Percentiles rank a stretch among this genome's conserved stretches.
Conservation (phyloP, 2,888 invertebrate species). For the Archaeoteleia sp. region DNA sequence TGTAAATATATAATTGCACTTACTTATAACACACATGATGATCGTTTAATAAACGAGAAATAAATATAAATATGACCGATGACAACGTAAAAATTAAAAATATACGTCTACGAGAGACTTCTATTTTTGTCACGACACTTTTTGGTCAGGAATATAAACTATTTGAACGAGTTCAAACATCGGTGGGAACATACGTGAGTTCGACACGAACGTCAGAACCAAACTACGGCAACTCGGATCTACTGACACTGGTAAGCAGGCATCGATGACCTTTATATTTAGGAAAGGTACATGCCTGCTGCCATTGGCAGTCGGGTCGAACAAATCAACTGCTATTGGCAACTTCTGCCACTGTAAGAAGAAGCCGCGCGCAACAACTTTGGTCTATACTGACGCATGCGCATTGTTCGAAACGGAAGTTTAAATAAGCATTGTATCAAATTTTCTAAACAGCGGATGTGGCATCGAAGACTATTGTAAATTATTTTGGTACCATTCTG, state of each 20-base stretch:
- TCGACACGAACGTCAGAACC: constrained; percentile 47
- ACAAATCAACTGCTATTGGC: constrained; percentile 39
- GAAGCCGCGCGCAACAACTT: constrained; percentile 22
- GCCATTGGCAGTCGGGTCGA: constrained; percentile 24
- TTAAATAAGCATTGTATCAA: constrained; percentile 19
- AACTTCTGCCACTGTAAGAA: constrained; percentile 26
- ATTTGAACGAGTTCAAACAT: constrained; percentile 13
- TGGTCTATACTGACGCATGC: constrained; percentile 23
- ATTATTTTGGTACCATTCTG: too few relatives aligned
- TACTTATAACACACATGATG: constrained; percentile 52
- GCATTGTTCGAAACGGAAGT: constrained; percentile 23
- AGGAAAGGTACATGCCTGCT: constrained; percentile 28
- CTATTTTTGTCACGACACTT: constrained; percentile 24
- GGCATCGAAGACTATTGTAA: neutral
- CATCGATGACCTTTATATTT: constrained; percentile 55
- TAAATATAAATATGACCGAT: constrained; percentile 7
- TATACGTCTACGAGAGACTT: neutral
- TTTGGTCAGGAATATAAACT: constrained; percentile 12
- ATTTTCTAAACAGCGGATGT: constrained; percentile 9
- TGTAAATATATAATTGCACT: too few relatives aligned
- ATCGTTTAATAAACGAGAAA: constrained; percentile 3
- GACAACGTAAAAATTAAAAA: constrained; percentile 4
- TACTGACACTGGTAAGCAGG: constrained; percentile 23
- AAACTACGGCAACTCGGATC: too few relatives aligned
- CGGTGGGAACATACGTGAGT: constrained; percentile 47